Conservation (phyloP, 2,888 invertebrate species). For the Neocrepidodera transversa region DNA sequence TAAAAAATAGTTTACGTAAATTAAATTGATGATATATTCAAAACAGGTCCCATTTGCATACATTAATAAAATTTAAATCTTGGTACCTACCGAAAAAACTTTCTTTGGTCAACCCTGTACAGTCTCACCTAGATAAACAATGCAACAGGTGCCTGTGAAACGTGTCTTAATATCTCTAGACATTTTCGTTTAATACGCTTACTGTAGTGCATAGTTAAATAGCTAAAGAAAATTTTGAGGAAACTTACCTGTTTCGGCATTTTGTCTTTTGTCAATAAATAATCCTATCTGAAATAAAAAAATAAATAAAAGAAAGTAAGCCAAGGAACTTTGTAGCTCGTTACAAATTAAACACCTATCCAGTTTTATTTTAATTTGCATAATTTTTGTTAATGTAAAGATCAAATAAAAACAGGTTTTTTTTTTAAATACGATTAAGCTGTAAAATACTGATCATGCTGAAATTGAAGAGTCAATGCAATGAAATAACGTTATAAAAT, state of each 20-base stretch:
- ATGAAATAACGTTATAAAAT: background rate
- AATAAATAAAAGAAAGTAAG: constrained; percentile 7
- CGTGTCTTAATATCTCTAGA: constrained; percentile 14
- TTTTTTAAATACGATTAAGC: background rate
- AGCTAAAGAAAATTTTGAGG: background rate
- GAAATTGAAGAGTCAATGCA: background rate
- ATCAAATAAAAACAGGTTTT: constrained; percentile 3
- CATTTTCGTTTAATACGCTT: constrained; percentile 14
- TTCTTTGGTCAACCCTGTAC: constrained; percentile 10
- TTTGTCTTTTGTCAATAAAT: constrained; percentile 49
- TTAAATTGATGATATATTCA: too few relatives aligned
- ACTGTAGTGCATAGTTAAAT: background rate
- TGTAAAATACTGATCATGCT: background rate
- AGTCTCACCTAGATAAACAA: constrained; percentile 29
- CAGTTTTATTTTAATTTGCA: constrained; percentile 1
- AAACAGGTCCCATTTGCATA: too few relatives aligned
- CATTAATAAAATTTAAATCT: too few relatives aligned
- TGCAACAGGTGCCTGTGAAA: constrained; percentile 32
- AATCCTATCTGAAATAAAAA: constrained; percentile 21
- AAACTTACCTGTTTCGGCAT: constrained; percentile 54
- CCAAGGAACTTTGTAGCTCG: background rate
- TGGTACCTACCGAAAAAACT: too few relatives aligned
- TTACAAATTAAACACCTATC: background rate
- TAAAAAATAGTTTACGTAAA: too few relatives aligned
- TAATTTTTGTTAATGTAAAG: constrained; percentile 2